These are phyloP conservation scores for Xenotilapia longispinis DNA, from an alignment of 2,113 vertebrate genomes.

Conservation along the genomic window DNA sequence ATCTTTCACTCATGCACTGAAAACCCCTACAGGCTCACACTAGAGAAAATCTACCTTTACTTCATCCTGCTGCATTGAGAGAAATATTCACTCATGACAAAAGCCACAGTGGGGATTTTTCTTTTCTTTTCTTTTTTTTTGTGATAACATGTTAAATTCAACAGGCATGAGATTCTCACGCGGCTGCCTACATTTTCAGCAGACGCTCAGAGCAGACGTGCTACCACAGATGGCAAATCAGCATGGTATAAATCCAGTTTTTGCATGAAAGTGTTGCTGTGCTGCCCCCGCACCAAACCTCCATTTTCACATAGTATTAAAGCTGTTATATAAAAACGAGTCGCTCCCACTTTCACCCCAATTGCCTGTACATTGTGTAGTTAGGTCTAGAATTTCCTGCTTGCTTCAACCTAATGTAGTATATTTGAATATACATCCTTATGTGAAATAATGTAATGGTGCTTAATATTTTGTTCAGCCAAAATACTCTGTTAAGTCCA, in stretches of 20 bases:
- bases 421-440: neutral
- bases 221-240: conserved; percentile 55
- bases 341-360: neutral
- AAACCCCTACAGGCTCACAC: neutral
- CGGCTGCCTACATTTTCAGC: conserved; percentile 17
- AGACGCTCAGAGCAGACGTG: conserved; percentile 18
- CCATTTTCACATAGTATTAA: neutral
- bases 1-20: conserved; percentile 2
- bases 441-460: neutral
- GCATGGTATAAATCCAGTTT: conserved; percentile 41
- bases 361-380: neutral
- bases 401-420: neutral
- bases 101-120: neutral
- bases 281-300: conserved; percentile 47
- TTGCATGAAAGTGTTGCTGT: conserved; percentile 17
- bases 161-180: conserved; percentile 2
- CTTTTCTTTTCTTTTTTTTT: neutral
- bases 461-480: neutral
- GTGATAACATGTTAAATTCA: neutral
- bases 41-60: neutral
- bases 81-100: neutral
- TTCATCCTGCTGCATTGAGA: neutral
- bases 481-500: neutral
- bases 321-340: neutral
- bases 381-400: neutral